These are phyloP conservation scores for Numida meleagris DNA, from an alignment of 2,113 vertebrate species.

Conservation along the genomic window DNA sequence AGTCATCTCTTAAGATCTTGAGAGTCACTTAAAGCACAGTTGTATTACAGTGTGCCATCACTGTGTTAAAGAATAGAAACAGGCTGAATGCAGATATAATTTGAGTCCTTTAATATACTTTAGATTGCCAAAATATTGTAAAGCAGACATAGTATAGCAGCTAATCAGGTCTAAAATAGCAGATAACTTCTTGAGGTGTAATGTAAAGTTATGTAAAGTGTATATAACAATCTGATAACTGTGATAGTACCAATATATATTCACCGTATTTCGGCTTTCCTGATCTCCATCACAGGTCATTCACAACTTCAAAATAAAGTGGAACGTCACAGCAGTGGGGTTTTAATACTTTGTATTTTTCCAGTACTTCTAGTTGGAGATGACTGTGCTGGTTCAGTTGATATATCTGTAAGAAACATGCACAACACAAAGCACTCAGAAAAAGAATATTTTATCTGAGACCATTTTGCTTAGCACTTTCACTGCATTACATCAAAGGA, in stretches of 20 bases:
- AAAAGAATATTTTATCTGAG: background rate
- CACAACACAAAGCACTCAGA: background rate
- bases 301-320: background rate
- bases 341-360: background rate
- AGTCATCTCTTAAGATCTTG: background rate
- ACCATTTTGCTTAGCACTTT: slow-evolving; percentile 15
- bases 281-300: background rate
- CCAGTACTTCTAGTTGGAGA: background rate
- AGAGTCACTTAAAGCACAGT: background rate
- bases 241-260: background rate
- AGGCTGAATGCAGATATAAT: background rate
- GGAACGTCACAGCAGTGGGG: background rate
- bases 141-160: background rate
- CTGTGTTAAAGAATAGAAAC: background rate
- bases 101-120: background rate
- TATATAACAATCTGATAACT: background rate
- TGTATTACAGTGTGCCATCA: background rate
- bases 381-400: background rate
- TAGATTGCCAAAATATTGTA: background rate
- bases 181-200: background rate
- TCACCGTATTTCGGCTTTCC: background rate
- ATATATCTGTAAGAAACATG: background rate
- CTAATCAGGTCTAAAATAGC: background rate
- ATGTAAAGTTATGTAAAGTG: background rate
- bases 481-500: slow-evolving; percentile 31